Conservation (phyloP, 2,888 invertebrate genomes). For the Carabus problematicus region DNA sequence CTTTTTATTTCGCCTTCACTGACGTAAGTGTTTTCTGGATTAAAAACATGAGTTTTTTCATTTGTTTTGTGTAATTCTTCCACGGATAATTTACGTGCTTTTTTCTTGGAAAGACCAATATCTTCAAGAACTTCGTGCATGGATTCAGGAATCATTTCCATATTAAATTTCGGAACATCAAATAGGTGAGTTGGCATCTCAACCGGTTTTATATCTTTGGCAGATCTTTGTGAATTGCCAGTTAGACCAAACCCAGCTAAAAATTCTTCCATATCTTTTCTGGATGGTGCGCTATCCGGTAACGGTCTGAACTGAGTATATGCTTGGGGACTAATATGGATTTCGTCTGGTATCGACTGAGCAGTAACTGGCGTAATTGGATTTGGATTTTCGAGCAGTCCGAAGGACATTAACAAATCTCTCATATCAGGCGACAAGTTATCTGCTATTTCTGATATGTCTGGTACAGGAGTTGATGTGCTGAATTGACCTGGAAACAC, state of each 20-base stretch:
- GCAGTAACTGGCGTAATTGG: slow-evolving; percentile 32
- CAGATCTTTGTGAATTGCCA: slow-evolving; percentile 47
- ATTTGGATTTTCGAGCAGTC: slow-evolving; percentile 55
- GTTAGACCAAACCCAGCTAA: slow-evolving; percentile 56
- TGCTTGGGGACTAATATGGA: slow-evolving; percentile 54
- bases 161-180: slow-evolving; percentile 51
- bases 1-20: slow-evolving; percentile 63
- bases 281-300: slow-evolving; percentile 51
- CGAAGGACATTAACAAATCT: slow-evolving; percentile 60
- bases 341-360: slow-evolving; percentile 47
- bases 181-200: slow-evolving; percentile 47
- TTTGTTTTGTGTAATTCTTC: slow-evolving; percentile 30
- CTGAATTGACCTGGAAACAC: slow-evolving; percentile 48
- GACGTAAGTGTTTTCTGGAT: slow-evolving; percentile 51
- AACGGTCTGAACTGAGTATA: slow-evolving; percentile 58
- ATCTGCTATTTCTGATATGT: slow-evolving; percentile 55
- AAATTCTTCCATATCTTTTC: slow-evolving; percentile 56
- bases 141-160: slow-evolving; percentile 55
- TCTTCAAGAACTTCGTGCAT: slow-evolving; percentile 47
- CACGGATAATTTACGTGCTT: slow-evolving; percentile 37
- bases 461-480: slow-evolving; percentile 51
- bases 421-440: slow-evolving; percentile 58
- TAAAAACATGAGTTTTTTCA: slow-evolving; percentile 50
- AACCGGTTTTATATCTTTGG: slow-evolving; percentile 42
- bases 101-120: slow-evolving; percentile 46